These are phyloP conservation scores for Lymantria monacha DNA, from an alignment of 2,888 invertebrate genomes.

Conservation along the genomic window DNA sequence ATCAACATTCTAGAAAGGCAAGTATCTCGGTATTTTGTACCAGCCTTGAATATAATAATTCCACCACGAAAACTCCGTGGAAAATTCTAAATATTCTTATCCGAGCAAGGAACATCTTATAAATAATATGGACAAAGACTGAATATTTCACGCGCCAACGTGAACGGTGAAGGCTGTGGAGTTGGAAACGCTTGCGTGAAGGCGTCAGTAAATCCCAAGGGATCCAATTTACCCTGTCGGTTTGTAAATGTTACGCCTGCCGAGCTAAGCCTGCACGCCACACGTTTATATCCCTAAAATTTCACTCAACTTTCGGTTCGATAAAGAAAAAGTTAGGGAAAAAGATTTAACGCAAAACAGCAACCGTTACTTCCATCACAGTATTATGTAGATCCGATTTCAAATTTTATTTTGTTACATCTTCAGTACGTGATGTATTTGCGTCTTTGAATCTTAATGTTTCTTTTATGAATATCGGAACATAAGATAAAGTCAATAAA, in stretches of 20 bases:
- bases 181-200: constrained; percentile 50
- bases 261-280: constrained; percentile 52
- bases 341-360: constrained; percentile 39
- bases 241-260: constrained; percentile 59
- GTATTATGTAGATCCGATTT: constrained; percentile 29
- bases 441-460: background rate
- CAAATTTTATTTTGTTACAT: constrained; percentile 27
- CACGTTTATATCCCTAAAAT: constrained; percentile 54
- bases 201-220: constrained; percentile 65
- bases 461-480: no score
- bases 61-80: constrained; percentile 10
- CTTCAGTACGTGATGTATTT: constrained; percentile 12
- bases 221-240: constrained; percentile 70
- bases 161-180: constrained; percentile 45
- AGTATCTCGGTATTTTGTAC: background rate
- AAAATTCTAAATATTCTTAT: constrained; percentile 34
- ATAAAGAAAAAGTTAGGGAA: constrained; percentile 50
- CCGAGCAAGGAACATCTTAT: constrained; percentile 32
- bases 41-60: constrained; percentile 8
- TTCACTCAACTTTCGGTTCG: constrained; percentile 50
- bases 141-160: constrained; percentile 63
- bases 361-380: constrained; percentile 32
- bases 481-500: no score
- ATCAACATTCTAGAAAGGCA: no score
- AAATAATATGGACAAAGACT: constrained; percentile 50